Evolutionary conservation across 2,888 invertebrate genomes (phyloP), one percentile per base, ranked within the genome.

Genomic region (Ormyrus pomaceus): DNA sequence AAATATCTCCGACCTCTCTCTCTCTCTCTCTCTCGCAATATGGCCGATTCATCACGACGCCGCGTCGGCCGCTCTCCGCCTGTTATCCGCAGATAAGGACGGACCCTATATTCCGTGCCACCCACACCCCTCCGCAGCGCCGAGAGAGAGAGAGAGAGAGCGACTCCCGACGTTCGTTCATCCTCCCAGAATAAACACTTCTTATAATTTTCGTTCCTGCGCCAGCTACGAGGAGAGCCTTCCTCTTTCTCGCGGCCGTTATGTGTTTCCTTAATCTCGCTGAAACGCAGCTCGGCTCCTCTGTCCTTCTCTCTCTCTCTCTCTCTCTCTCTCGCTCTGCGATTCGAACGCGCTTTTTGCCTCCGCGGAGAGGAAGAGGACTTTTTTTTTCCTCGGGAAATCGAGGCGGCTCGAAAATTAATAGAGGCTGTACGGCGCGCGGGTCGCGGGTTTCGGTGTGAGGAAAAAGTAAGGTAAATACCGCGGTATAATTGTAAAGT

Each of bases 41-140:
- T 87, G 88, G 87, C 88, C 88, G 89, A 89, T 89, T 88, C 87
- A 89, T 90, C 89, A 89, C 88, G 87, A 86, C 86, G 86, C 87
- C 83, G 87, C 82, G 58, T 83, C 75, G 85, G 83, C 79, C 50
- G 56, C 58, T 51, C 10, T 13, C 65, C 84, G 89, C 86, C 88
- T 88, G 89, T 86, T 86, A 86, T 85, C 85, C 84, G 86, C 82
- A 89, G 90, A 90, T 90, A 90, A 90, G 88, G 85, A 87, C 86
- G 88, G 88, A 88, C 89, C 88, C 89, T 89, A 87, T 87, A 88
- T 88, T 81, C 85, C 46, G n/a, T 10, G 13, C 34, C 69, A 53
- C 7, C 62, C 61, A 50, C 53, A 48, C 13, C 50, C 59, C 1
- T 10, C 59, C 10, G 10, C 34, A 62, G 13, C 56, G 46, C 19